Evolutionary conservation across 2,113 vertebrate genomes (phyloP), one percentile per base, ranked within the genome.

Genomic region (Rhombomys opimus): DNA sequence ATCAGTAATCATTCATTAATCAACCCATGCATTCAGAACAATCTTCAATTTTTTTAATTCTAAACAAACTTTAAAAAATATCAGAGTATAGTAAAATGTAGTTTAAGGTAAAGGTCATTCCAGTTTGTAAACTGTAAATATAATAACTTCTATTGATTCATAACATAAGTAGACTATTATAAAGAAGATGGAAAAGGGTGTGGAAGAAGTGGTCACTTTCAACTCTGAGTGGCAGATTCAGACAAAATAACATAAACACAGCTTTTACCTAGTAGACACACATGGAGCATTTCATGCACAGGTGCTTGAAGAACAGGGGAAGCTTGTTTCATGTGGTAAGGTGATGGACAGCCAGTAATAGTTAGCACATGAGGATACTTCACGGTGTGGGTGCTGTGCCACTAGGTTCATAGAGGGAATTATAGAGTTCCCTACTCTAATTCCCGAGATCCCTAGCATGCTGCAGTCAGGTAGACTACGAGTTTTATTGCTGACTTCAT

Each of bases 401-500:
- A 78, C 76, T 87, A 41, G 65, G 17, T 5, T 68, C 41, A 73
- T 63, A 27, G 11, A 76, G 72, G 23, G n/a, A 97, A 85, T 73
- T 65, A 75, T 7, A 32, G 3, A 0, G 0, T 46, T 61, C 18
- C 96, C 89, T 97, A 52, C 25, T 97, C 97, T 96, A 27, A 59
- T 81, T 91, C 68, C 85, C 82, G 38, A 96, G 30, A 5, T 15
- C 73, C 93, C 91, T 95, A 54, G 41, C 94, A 92, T n/a, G n/a
- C 75, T 92, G 59, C 59, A 7, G 50, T 61, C 15, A 94, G 52
- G 1, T 2, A 1, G 27, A 96, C 90, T 52, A 8, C 46, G 35
- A 89, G 14, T 35, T 95, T 97, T 96, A 89, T 93, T 92, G 76
- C 67, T 94, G 41, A 35, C 85, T 95, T 97, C 65, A 96, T 50